A percentile compares a stretch with the other conserved stretches of the same genome.
Evolutionary conservation across 2,113 vertebrate species (phyloP).

Genomic region (Lagopus leucura): DNA sequence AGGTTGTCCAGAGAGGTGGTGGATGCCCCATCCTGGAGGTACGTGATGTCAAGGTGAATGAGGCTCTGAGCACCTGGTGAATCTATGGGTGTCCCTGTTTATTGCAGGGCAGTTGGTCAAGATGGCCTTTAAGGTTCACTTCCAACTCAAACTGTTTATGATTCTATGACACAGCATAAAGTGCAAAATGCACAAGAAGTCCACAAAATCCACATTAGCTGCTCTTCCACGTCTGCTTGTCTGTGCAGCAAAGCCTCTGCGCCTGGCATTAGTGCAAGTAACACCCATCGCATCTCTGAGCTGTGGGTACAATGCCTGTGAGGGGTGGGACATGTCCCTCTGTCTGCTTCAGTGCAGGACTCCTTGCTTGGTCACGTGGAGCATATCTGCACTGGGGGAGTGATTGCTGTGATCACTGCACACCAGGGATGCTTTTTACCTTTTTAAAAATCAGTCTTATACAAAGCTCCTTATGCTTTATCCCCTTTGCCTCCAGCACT

Average conservation of each 20-base stretch:
- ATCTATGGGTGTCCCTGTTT: no score
- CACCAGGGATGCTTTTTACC: neutral
- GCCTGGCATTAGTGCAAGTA: neutral
- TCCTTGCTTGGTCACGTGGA: neutral
- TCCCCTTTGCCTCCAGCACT: neutral
- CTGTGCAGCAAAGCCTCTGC: neutral
- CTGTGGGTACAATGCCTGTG: no score
- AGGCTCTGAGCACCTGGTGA: no score
- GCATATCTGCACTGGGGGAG: neutral
- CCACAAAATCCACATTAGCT: neutral
- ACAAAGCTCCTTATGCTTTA: neutral
- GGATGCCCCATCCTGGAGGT: no score
- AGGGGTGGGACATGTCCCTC: neutral
- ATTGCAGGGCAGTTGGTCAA: no score
- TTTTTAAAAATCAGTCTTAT: neutral
- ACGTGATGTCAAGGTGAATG: no score
- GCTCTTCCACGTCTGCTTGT: neutral
- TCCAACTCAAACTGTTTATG: no score
- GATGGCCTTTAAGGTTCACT: no score
- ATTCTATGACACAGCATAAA: neutral
- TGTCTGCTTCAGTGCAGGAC: neutral
- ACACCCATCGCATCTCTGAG: neutral
- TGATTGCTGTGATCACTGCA: neutral
- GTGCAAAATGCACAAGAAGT: neutral
- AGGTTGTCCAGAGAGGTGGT: no score